Percentiles rank a stretch among this genome's conserved stretches.
phyloP scores from a whole-genome alignment of 2,888 invertebrate genomes.

The Nomada fucata region DNA sequence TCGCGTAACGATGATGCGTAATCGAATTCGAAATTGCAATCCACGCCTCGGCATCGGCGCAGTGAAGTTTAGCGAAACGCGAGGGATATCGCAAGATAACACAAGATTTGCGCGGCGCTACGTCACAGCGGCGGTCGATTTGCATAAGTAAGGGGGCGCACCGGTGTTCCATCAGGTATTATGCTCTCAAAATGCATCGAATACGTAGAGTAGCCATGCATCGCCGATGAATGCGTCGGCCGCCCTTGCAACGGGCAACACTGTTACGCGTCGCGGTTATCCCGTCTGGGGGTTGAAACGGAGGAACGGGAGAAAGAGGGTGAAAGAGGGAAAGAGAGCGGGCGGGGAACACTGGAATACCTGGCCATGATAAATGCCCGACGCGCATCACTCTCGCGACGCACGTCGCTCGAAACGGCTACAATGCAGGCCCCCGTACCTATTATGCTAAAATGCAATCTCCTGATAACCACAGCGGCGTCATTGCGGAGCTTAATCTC shows the following conservation, averaged over 20 bases:
- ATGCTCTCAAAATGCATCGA: slow-evolving; percentile 60
- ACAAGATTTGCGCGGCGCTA: slow-evolving; percentile 21
- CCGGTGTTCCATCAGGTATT: slow-evolving; percentile 54
- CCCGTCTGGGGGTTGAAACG: slow-evolving; percentile 25
- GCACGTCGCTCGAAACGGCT: slow-evolving; percentile 74
- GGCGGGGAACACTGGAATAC: slow-evolving; percentile 54
- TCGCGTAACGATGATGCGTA: too few species aligned
- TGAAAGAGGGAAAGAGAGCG: not conserved
- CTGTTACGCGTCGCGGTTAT: slow-evolving; percentile 39
- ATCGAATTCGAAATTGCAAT: not conserved
- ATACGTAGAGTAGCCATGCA: slow-evolving; percentile 52
- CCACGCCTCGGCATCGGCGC: not conserved
- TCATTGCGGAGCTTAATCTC: slow-evolving; percentile 75
- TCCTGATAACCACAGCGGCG: slow-evolving; percentile 75
- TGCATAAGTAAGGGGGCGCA: slow-evolving; percentile 56
- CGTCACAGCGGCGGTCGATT: slow-evolving; percentile 35
- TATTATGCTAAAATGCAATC: slow-evolving; percentile 80
- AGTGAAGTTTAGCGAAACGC: not conserved
- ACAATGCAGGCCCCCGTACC: slow-evolving; percentile 67
- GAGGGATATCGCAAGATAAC: slow-evolving; percentile 13
- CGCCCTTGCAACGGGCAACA: not conserved
- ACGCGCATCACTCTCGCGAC: slow-evolving; percentile 71
- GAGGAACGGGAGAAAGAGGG: slow-evolving; percentile 7
- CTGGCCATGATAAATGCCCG: slow-evolving; percentile 76
- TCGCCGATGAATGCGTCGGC: slow-evolving; percentile 49